Base-by-base conservation (phyloP, 2,113 vertebrate genomes). In the Nothobranchius furzeri region DNA sequence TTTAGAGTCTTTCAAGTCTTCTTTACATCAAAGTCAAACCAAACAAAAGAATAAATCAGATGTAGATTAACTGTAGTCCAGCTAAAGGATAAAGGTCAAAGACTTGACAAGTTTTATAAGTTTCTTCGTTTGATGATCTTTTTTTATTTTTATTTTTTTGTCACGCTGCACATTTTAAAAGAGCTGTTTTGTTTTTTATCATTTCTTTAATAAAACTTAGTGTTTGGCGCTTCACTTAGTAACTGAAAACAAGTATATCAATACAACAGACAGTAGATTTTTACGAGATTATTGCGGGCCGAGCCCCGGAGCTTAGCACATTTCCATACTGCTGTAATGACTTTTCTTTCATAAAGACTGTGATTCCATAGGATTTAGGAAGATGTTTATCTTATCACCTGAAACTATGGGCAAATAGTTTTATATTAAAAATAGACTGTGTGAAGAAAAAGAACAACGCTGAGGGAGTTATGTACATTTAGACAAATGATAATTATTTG, bases 391-490 rank as follows among this genome's bases (percentile, higher is more conserved):
- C 68, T 76, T 77, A 88, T 84, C 78, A 88, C 83, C 85, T 90
- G 87, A 92, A 89, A 74, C 85, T 77, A 83, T 87, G 85, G 88
- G 64, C 74, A 78, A 79, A 86, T 92, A 88, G 84, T 92, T 94
- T 93, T 93, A 80, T 93, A 92, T 74, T 67, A 13, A 40, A 70
- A 71, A 66, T 30, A 53, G 65, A 87, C 45, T 78, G 73, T 70
- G 61, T 81, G 65, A 80, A 84, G 72, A 84, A 85, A 89, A 88
- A 76, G 63, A 71, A 70, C 12, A 81, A 89, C 89, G 79, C 2
- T 92, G 88, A 93, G 92, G 93, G 82, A 93, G 71, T 93, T 89
- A 90, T 95, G 92, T 96, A 95, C 88, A 94, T 95, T 95, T 93
- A 94, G 84, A 94, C 90, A 93, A 94, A 91, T 87, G 85, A 90